phyloP scores from a whole-genome alignment of 92 coral and sea anemone genomes.

The Heliopora coerulea region DNA sequence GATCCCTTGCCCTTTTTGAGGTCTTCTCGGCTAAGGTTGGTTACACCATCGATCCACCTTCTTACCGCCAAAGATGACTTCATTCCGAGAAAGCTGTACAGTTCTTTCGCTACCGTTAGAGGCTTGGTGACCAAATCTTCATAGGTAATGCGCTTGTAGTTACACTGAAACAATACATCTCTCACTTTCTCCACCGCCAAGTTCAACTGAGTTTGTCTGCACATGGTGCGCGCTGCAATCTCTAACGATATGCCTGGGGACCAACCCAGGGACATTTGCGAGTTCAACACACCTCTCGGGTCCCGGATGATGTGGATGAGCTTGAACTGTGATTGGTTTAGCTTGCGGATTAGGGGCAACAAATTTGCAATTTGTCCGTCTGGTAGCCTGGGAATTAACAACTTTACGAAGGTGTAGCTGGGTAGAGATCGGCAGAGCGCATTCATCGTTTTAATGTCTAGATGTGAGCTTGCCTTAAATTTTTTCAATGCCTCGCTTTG shows the following conservation, averaged over 20 bases:
- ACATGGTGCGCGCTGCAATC: neutral
- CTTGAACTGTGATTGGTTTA: neutral
- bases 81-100: neutral
- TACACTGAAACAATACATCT: neutral
- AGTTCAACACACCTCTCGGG: neutral
- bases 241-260: neutral
- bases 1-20: neutral
- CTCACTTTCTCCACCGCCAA: neutral
- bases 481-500: neutral
- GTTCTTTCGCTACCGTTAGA: neutral
- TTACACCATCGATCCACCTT: neutral
- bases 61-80: neutral
- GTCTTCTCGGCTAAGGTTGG: neutral
- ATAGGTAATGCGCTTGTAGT: neutral
- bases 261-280: slow-evolving; percentile 2
- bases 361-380: neutral
- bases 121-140: neutral
- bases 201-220: neutral
- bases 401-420: neutral
- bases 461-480: neutral
- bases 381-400: neutral
- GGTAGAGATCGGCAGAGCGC: neutral
- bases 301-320: neutral
- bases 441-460: neutral
- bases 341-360: neutral